These are phyloP conservation scores for Parotia lawesii DNA, from an alignment of 2,113 vertebrate genomes.

Conservation along the genomic window DNA sequence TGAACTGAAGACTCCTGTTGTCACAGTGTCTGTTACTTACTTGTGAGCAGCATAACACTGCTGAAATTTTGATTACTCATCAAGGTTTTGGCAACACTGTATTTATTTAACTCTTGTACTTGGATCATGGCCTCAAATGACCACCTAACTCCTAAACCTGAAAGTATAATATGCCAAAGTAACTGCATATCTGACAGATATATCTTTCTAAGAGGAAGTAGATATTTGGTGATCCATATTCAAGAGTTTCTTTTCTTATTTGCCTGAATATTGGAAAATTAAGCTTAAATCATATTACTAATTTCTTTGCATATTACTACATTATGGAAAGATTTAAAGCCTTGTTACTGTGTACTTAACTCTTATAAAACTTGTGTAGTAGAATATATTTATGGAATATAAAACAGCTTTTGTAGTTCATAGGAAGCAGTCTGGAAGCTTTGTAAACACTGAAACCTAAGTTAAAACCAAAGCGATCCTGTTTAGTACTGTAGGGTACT, in stretches of 20 bases:
- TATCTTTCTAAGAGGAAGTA: neutral
- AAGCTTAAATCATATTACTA: neutral
- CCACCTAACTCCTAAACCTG: neutral
- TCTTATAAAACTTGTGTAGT: neutral
- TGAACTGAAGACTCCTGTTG: neutral
- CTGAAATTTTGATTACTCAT: neutral
- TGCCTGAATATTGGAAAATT: neutral
- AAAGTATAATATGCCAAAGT: neutral
- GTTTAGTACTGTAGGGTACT: slow-evolving; percentile 28
- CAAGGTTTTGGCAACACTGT: neutral
- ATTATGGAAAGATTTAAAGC: neutral
- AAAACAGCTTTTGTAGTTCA: slow-evolving; percentile 31
- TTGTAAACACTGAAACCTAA: slow-evolving; percentile 57
- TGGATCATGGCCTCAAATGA: neutral
- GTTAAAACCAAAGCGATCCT: slow-evolving; percentile 50
- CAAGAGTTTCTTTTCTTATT: neutral
- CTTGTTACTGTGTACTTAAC: neutral
- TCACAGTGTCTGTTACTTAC: neutral
- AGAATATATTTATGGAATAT: slow-evolving; percentile 6
- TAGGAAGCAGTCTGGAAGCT: slow-evolving; percentile 46
- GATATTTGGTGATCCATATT: neutral
- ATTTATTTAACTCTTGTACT: neutral
- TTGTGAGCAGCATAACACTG: neutral
- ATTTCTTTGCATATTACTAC: neutral
- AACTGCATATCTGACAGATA: neutral